Conservation (phyloP, 2,888 invertebrate species). For the Gibbula magus region DNA sequence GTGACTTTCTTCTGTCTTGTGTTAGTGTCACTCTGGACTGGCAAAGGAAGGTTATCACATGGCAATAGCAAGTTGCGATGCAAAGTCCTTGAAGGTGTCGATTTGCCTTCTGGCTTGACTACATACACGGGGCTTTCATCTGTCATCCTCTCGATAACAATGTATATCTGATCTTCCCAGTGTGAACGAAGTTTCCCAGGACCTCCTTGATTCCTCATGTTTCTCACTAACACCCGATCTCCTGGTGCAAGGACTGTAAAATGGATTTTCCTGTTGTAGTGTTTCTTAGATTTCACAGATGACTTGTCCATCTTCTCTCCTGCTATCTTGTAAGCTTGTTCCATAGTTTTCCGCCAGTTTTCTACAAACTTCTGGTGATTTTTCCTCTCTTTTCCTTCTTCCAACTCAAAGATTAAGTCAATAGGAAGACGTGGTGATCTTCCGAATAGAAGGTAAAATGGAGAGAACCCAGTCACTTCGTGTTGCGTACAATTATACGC, state of each 20-base stretch:
- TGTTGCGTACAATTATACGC: constrained; percentile 32
- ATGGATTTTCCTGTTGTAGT: neutral
- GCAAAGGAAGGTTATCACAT: constrained; percentile 19
- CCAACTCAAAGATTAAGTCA: constrained; percentile 28
- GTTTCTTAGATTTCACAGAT: constrained; percentile 12
- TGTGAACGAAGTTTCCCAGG: constrained; percentile 32
- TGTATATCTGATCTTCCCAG: constrained; percentile 31
- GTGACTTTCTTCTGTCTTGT: neutral
- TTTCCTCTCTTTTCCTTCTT: neutral
- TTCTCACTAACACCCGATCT: constrained; percentile 27
- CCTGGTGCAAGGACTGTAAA: constrained; percentile 6
- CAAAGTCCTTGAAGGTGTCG: neutral
- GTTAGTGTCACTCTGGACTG: neutral
- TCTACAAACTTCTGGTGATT: neutral
- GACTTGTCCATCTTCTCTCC: neutral
- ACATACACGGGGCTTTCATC: constrained; percentile 28
- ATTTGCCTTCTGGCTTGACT: constrained; percentile 10
- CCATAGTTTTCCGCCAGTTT: constrained; percentile 20
- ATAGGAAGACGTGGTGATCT: constrained; percentile 29
- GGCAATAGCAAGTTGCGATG: constrained; percentile 31
- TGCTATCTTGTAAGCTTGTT: constrained; percentile 27
- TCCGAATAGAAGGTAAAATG: constrained; percentile 33
- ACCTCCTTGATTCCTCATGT: constrained; percentile 27
- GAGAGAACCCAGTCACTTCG: constrained; percentile 27
- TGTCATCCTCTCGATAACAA: constrained; percentile 4